These are phyloP conservation scores for Diglossa cyanea DNA, from an alignment of 2,797 vertebrate species.

Conservation along the genomic window DNA sequence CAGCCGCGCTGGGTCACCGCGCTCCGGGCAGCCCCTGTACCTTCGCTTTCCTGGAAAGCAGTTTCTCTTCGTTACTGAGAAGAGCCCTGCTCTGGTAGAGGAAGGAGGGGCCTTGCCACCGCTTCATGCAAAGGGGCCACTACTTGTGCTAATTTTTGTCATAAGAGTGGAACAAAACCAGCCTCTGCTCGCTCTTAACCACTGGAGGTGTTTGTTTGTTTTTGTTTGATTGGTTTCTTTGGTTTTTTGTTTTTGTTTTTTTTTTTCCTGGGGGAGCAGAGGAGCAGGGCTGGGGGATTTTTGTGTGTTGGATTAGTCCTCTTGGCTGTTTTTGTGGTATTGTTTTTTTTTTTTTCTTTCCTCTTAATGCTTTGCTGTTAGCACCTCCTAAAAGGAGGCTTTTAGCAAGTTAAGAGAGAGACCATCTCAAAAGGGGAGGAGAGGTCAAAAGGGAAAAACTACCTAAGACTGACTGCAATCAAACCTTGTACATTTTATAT, in stretches of 20 bases:
- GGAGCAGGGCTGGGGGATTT: background rate
- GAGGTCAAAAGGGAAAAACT: background rate
- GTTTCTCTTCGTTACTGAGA: slow-evolving; percentile 29
- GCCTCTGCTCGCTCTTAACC: background rate
- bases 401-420: background rate
- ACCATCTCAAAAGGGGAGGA: background rate
- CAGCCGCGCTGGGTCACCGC: background rate
- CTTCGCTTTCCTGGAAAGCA: slow-evolving; percentile 64
- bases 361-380: background rate
- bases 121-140: background rate
- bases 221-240: background rate
- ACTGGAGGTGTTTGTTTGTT: background rate
- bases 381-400: background rate
- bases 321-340: background rate
- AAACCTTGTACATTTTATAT: background rate
- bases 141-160: slow-evolving; percentile 17
- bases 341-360: background rate
- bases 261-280: background rate
- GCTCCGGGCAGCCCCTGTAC: background rate
- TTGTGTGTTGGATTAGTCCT: background rate
- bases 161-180: background rate
- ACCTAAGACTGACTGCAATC: background rate
- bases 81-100: background rate
- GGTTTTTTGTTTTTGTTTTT: fast-evolving
- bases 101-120: slow-evolving; percentile 4